These are phyloP conservation scores for Heteromurus nitidus DNA, from an alignment of 2,888 invertebrate species.

Conservation along the genomic window DNA sequence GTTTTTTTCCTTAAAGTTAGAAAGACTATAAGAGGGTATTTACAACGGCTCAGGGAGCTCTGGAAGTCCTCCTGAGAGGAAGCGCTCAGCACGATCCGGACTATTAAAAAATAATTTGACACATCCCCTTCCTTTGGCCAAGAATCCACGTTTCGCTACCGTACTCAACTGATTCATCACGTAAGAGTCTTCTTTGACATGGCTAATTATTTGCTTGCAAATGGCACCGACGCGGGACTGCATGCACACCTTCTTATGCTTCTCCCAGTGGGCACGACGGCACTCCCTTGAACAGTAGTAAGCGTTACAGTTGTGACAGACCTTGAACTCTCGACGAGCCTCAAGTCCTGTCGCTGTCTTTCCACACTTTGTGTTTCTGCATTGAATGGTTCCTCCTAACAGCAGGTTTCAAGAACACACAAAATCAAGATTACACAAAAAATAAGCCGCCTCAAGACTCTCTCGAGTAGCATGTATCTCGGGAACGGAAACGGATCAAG, in stretches of 20 bases:
- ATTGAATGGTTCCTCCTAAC: constrained; percentile 81
- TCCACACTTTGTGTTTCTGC: constrained; percentile 88
- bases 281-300: constrained; percentile 95
- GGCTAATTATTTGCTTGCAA: constrained; percentile 80
- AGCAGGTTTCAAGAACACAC: constrained; percentile 24
- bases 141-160: constrained; percentile 88
- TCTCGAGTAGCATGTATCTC: too few species aligned
- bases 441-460: constrained; percentile 8
- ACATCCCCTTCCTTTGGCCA: constrained; percentile 90
- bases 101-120: constrained; percentile 93
- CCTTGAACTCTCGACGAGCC: constrained; percentile 81
- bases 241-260: constrained; percentile 84
- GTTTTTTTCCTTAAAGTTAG: background rate
- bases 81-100: constrained; percentile 89
- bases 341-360: constrained; percentile 83
- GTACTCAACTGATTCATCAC: constrained; percentile 83
- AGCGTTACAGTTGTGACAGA: constrained; percentile 96
- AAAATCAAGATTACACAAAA: constrained; percentile 39
- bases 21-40: constrained; percentile 11
- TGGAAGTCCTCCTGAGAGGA: constrained; percentile 83
- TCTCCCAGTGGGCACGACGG: constrained; percentile 93
- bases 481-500: too few species aligned
- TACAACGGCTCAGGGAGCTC: constrained; percentile 86
- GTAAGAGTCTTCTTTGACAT: constrained; percentile 75
- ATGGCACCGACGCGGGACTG: constrained; percentile 93